Base-by-base conservation (phyloP, 1,140 invertebrate genomes). In the Chrysomallon squamiferum region DNA sequence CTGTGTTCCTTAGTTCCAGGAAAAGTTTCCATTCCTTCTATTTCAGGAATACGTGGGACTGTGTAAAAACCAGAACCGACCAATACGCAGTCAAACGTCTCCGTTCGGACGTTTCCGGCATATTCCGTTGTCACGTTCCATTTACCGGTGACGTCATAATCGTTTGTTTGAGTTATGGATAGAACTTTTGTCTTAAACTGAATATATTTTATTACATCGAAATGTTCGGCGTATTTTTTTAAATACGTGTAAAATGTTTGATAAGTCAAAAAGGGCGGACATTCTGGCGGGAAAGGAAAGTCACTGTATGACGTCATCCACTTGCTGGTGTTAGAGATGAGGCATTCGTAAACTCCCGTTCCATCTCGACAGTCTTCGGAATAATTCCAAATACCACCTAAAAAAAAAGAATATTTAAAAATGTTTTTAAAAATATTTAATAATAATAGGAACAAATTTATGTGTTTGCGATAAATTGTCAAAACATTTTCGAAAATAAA, bases 21-120 rank as follows among this genome's bases (percentile, higher is more conserved):
- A 27, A 54, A 54, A 9, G n/a, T 3, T 15, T 3, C 25, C 5
- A 54, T 25, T 5, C 50, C 50, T 15, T 54, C 50, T 27, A 54
- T 54, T 11, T 27, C 25, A 2, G 50, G 50, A 3, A 54, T 20
- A 27, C n/a, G 13, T 15, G 22, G 5, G 25, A 0, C 29, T 15
- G n/a, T 54, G 50, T 27, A 54, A 22, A 54, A 54, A 13, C 50
- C 50, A 54, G n/a, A 54, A 20, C 50, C 22, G 50, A 54, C 29
- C 22, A 54, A 22, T 4, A 54, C 22, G 13, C 29, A 54, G 50
- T 54, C 50, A 27, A 27, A 54, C 15, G 50, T 54, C 9, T 25
- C 22, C 7, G 50, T 54, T 25, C 29, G 22, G 22, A n/a, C 50
- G 15, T 30, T 30, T 54, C 29, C 50, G 29, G 9, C 5, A 20